These are phyloP conservation scores for Champsocephalus gunnari DNA, from an alignment of 2,797 vertebrate species.

Conservation along the genomic window DNA sequence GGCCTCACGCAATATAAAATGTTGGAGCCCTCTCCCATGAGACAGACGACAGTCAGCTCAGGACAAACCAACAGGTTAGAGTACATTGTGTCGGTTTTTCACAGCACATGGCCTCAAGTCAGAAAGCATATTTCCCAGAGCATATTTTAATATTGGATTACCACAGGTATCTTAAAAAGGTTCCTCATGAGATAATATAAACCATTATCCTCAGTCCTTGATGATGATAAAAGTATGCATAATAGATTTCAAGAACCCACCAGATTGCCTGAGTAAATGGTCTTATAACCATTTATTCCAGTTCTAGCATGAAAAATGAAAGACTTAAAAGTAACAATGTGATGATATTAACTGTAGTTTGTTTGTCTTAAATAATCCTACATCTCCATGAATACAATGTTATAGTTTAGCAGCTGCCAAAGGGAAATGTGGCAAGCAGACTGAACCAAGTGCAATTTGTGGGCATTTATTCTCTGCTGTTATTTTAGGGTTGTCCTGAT, in stretches of 20 bases:
- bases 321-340: background rate
- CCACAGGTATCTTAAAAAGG: no score
- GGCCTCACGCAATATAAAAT: conserved; percentile 63
- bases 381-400: background rate
- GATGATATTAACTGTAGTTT: background rate
- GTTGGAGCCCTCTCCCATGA: conserved; percentile 38
- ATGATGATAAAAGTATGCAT: background rate
- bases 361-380: background rate
- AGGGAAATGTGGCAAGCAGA: conserved; percentile 9
- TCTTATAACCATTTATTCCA: background rate
- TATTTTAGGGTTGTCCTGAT: conserved; percentile 51
- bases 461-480: conserved; percentile 37
- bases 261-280: background rate
- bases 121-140: background rate
- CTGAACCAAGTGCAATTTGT: conserved; percentile 37
- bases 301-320: background rate
- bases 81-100: conserved; percentile 14
- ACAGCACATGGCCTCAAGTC: background rate
- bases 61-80: conserved; percentile 38
- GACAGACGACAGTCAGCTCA: conserved; percentile 32
- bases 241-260: background rate
- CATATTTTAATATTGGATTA: background rate
- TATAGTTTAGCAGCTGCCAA: background rate
- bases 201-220: background rate
- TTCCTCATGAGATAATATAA: background rate